These are phyloP conservation scores for Eustalomyia histrio DNA, from an alignment of 2,888 invertebrate species.

Conservation along the genomic window DNA sequence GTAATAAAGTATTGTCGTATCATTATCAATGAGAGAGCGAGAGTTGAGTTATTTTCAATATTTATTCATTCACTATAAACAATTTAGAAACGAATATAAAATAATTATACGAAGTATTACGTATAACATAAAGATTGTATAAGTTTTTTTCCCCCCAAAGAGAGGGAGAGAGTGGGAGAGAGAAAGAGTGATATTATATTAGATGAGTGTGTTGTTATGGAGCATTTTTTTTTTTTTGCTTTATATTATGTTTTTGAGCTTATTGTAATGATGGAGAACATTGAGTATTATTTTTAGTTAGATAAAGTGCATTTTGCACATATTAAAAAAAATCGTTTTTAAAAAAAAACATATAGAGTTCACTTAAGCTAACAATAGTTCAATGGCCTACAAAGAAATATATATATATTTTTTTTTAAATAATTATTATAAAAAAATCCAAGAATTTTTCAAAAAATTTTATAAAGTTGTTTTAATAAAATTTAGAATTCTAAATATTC, in stretches of 20 bases:
- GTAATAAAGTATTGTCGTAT: neutral
- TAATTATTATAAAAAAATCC: conserved; percentile 19
- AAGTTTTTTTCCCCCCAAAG: neutral
- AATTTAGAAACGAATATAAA: neutral
- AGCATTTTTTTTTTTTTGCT: too few relatives aligned
- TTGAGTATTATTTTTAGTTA: conserved; percentile 39
- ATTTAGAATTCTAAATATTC: neutral
- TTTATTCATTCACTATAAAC: conserved; percentile 36
- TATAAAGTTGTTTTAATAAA: neutral
- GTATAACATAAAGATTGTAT: conserved; percentile 11
- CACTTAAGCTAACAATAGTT: conserved; percentile 76
- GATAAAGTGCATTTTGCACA: conserved; percentile 65
- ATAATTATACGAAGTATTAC: conserved; percentile 17
- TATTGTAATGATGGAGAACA: neutral
- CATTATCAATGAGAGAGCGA: conserved; percentile 56
- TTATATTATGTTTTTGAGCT: conserved; percentile 17
- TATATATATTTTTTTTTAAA: conserved; percentile 29
- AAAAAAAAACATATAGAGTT: conserved; percentile 68
- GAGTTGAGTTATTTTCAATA: conserved; percentile 27
- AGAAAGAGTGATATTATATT: neutral
- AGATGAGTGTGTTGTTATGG: conserved; percentile 6
- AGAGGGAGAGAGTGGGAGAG: neutral
- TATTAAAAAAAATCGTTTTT: conserved; percentile 8
- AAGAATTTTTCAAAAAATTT: neutral
- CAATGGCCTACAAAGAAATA: conserved; percentile 76